These are phyloP conservation scores for Drosophila arawakana DNA, from an alignment of 1,140 invertebrate species.

Conservation along the genomic window DNA sequence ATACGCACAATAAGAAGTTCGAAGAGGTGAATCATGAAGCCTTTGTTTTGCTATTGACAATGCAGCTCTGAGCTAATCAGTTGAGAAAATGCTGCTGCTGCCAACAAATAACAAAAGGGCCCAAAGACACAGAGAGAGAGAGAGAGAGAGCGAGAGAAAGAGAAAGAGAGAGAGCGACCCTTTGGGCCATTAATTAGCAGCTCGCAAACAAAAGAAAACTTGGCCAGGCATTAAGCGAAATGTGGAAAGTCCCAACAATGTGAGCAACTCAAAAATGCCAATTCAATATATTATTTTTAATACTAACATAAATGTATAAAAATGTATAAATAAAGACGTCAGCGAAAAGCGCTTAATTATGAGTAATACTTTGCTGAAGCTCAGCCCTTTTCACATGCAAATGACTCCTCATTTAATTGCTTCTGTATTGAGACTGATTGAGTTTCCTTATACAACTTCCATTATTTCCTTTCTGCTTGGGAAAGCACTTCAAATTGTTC, in stretches of 20 bases:
- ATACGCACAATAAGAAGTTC: constrained; percentile 36
- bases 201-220: constrained; percentile 59
- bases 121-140: constrained; percentile 5
- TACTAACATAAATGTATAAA: constrained; percentile 38
- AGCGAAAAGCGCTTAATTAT: constrained; percentile 58
- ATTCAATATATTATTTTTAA: constrained; percentile 55
- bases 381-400: constrained; percentile 44
- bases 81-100: constrained; percentile 70
- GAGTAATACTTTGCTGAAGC: not conserved
- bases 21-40: not conserved
- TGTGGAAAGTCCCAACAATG: constrained; percentile 34
- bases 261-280: constrained; percentile 71
- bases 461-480: not conserved
- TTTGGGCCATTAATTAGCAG: constrained; percentile 75
- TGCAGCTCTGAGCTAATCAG: constrained; percentile 70
- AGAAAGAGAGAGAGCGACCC: constrained; percentile 28
- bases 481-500: constrained; percentile 63
- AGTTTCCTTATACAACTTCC: constrained; percentile 10
- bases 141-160: not conserved
- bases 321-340: constrained; percentile 50
- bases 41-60: constrained; percentile 62
- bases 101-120: constrained; percentile 58
- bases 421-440: constrained; percentile 67
- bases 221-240: constrained; percentile 37
- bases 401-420: constrained; percentile 61